These are phyloP conservation scores for Nemotelus nigrinus DNA, from an alignment of 2,888 invertebrate species.

Conservation along the genomic window DNA sequence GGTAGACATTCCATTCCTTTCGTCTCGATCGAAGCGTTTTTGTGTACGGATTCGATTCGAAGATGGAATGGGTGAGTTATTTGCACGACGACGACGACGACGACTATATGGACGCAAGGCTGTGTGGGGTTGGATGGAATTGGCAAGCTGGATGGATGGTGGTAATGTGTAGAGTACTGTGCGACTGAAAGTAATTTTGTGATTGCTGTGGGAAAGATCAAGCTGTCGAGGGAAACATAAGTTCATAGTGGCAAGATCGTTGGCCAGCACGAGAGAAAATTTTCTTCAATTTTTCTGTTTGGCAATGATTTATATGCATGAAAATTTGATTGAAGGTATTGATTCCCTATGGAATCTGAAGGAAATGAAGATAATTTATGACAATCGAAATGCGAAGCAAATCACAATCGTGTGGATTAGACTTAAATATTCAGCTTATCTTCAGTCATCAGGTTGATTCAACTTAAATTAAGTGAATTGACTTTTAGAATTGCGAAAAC, in stretches of 20 bases:
- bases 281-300: constrained; percentile 10
- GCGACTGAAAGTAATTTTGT: constrained; percentile 10
- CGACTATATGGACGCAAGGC: not conserved
- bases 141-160: no score
- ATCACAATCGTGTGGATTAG: no score
- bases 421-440: no score
- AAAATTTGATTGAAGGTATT: constrained; percentile 1
- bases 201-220: constrained; percentile 28
- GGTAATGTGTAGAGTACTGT: not conserved
- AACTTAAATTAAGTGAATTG: no score
- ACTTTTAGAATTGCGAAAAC: no score
- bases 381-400: no score
- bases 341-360: no score
- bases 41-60: not conserved
- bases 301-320: constrained; percentile 2
- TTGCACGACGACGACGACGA: not conserved
- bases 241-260: constrained; percentile 31
- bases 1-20: not conserved
- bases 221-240: constrained; percentile 25
- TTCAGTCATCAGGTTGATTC: no score
- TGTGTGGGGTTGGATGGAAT: no score
- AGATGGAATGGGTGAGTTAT: not conserved
- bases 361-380: no score
- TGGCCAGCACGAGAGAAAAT: constrained; percentile 20
- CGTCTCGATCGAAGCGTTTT: not conserved